These are phyloP conservation scores for Vanessa tameamea DNA, from an alignment of 1,140 invertebrate species.

Conservation along the genomic window DNA sequence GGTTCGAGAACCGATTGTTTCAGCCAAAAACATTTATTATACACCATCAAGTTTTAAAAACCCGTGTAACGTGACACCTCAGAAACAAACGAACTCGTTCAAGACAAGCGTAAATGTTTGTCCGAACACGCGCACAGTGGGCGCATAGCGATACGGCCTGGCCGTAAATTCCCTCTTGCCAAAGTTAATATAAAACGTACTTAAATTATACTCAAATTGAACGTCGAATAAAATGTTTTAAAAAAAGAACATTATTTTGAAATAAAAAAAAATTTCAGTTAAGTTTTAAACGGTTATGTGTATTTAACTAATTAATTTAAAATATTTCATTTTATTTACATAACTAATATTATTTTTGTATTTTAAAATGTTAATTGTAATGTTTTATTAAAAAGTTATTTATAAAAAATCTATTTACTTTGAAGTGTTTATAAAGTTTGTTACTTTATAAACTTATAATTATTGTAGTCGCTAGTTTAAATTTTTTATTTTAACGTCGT, in stretches of 20 bases:
- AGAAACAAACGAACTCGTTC: slow-evolving; percentile 55
- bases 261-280: too few species aligned
- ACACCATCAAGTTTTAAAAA: slow-evolving; percentile 73
- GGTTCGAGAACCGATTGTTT: slow-evolving; percentile 59
- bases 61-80: slow-evolving; percentile 71
- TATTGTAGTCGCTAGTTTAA: too few species aligned
- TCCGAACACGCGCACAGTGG: slow-evolving; percentile 39
- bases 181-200: slow-evolving; percentile 21
- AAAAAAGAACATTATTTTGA: not conserved
- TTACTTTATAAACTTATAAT: too few species aligned
- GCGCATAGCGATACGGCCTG: slow-evolving; percentile 36
- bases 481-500: too few species aligned
- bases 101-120: slow-evolving; percentile 51
- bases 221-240: not conserved
- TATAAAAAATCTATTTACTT: too few species aligned
- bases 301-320: too few species aligned
- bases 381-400: too few species aligned
- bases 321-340: too few species aligned
- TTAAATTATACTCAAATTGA: not conserved
- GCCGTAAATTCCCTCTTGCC: slow-evolving; percentile 34
- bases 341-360: too few species aligned
- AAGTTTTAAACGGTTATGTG: too few species aligned
- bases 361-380: too few species aligned
- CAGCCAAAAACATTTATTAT: slow-evolving; percentile 77
- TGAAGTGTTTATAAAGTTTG: too few species aligned